Conservation (phyloP, 2,113 vertebrate species). For the Heterochromis multidens region DNA sequence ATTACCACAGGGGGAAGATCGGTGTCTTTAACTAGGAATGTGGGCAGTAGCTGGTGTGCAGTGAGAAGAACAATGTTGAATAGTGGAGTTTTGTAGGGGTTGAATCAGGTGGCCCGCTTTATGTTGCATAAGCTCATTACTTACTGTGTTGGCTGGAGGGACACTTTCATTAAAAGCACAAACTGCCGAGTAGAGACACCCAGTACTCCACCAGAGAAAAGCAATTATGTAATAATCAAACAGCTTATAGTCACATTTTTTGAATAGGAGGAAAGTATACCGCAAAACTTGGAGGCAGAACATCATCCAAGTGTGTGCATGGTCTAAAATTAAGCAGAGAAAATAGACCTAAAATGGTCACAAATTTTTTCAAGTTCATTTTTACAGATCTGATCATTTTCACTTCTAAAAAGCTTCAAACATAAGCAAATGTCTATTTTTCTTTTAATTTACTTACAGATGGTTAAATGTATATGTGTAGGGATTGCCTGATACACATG, state of each 20-base stretch:
- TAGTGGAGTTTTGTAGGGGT: slow-evolving; percentile 1
- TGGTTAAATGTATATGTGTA: not conserved
- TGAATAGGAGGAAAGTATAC: not conserved
- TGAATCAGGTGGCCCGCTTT: slow-evolving; percentile 12
- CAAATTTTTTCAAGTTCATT: not conserved
- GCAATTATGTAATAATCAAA: slow-evolving; percentile 29
- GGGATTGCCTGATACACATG: not conserved
- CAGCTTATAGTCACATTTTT: not conserved
- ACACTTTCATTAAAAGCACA: slow-evolving; percentile 37
- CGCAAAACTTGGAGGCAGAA: not conserved
- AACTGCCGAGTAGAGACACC: not conserved
- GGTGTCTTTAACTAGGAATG: not conserved
- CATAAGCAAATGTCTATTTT: not conserved
- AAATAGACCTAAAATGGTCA: not conserved
- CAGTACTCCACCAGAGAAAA: not conserved
- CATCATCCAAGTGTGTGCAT: not conserved
- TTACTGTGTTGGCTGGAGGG: slow-evolving; percentile 30
- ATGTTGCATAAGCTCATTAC: slow-evolving; percentile 62
- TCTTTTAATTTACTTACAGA: not conserved
- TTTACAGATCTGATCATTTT: not conserved
- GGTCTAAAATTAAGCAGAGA: not conserved
- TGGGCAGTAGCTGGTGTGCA: not conserved
- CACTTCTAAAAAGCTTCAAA: not conserved
- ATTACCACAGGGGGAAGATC: not conserved
- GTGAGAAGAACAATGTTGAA: slow-evolving; percentile 13